Percentiles rank a stretch among this genome's conserved stretches.
Evolutionary conservation across 2,888 invertebrate genomes (phyloP).

Genomic region (Latrodectus hesperus): DNA sequence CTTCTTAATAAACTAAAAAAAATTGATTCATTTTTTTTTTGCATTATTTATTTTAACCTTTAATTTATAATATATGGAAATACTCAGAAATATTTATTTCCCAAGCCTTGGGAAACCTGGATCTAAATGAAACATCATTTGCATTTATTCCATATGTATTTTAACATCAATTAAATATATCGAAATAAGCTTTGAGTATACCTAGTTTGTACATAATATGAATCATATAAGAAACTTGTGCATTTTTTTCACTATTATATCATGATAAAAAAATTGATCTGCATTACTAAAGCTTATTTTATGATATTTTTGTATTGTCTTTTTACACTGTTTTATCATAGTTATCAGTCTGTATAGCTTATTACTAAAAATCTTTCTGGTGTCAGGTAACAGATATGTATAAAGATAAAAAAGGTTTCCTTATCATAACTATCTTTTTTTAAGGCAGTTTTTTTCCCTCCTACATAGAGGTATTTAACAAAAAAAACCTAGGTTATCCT

Average conservation of each 20-base stretch:
- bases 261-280: constrained; percentile 60
- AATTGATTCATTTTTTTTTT: background rate
- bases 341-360: constrained; percentile 49
- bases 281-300: constrained; percentile 68
- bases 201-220: constrained; percentile 57
- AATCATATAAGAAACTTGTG: constrained; percentile 31
- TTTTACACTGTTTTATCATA: constrained; percentile 67
- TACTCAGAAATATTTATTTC: no score
- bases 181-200: constrained; percentile 40
- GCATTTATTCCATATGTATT: constrained; percentile 54
- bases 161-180: constrained; percentile 43
- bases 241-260: constrained; percentile 65
- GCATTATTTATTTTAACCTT: constrained; percentile 1
- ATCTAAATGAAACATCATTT: constrained; percentile 34
- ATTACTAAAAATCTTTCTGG: constrained; percentile 25
- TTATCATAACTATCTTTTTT: background rate
- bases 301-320: constrained; percentile 68
- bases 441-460: background rate
- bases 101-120: background rate
- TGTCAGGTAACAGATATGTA: constrained; percentile 16
- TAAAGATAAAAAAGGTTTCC: background rate
- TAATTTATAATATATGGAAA: background rate
- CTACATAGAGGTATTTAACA: no score
- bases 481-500: no score
- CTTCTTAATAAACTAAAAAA: no score